These are phyloP conservation scores for Artibeus lituratus DNA, from an alignment of 2,797 vertebrate genomes.

Conservation along the genomic window DNA sequence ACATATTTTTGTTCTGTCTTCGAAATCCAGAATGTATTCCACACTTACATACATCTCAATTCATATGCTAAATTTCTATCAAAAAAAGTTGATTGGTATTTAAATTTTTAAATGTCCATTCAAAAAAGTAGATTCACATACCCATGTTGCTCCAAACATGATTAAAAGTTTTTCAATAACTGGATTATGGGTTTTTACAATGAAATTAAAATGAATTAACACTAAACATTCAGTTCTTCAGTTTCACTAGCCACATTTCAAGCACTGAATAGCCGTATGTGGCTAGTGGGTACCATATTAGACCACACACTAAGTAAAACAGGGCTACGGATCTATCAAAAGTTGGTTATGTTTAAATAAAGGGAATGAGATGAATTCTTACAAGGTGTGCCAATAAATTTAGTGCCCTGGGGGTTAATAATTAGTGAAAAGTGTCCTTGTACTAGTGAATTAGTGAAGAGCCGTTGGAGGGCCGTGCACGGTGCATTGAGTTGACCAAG, in stretches of 20 bases:
- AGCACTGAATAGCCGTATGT: not conserved
- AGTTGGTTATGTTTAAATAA: not conserved
- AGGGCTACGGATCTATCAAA: not conserved
- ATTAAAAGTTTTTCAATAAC: not conserved
- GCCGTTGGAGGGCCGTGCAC: accelerated
- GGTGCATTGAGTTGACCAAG: not conserved
- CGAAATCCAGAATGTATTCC: not conserved
- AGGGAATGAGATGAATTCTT: not conserved
- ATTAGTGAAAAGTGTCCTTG: not conserved
- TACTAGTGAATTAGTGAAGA: not conserved
- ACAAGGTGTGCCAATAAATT: not conserved
- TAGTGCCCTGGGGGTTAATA: not conserved
- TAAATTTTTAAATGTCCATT: not conserved
- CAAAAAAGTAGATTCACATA: not conserved
- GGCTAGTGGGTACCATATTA: not conserved
- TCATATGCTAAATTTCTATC: not conserved
- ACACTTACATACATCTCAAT: not conserved
- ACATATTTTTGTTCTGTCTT: not conserved
- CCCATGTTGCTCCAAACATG: not conserved
- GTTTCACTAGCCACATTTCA: not conserved
- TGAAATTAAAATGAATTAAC: constrained; percentile 6
- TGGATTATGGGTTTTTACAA: not conserved
- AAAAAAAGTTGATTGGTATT: not conserved
- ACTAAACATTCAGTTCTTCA: not conserved
- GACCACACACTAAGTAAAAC: not conserved